These are phyloP conservation scores for Cosmia trapezina DNA, from an alignment of 2,888 invertebrate genomes.

Conservation along the genomic window DNA sequence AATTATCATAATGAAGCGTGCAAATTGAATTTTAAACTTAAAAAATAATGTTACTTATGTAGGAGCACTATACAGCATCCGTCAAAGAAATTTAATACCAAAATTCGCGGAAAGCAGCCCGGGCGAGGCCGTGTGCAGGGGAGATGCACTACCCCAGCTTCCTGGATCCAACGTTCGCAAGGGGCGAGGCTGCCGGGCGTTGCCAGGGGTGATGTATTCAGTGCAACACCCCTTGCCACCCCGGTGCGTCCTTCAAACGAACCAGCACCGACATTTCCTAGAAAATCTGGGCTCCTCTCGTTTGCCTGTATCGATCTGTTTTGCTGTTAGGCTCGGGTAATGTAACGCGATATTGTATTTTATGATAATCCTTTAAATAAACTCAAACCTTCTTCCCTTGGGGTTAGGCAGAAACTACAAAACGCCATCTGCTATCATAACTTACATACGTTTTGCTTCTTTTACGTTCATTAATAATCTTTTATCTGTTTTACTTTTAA, in stretches of 20 bases:
- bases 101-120: not conserved
- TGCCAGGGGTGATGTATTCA: slow-evolving; percentile 23
- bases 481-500: not conserved
- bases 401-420: not conserved
- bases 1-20: not conserved
- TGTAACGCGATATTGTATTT: not conserved
- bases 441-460: not conserved
- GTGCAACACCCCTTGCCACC: slow-evolving; percentile 36
- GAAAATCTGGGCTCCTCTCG: slow-evolving; percentile 23
- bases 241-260: slow-evolving; percentile 30
- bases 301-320: slow-evolving; percentile 38
- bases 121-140: slow-evolving; percentile 10
- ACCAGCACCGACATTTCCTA: slow-evolving; percentile 19
- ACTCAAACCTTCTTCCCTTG: not conserved
- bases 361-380: not conserved
- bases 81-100: not conserved
- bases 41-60: not conserved
- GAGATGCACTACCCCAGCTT: slow-evolving; percentile 36
- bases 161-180: not conserved
- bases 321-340: not conserved
- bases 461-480: not conserved
- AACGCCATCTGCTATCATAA: not conserved
- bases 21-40: not conserved
- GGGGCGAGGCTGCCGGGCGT: slow-evolving; percentile 37
- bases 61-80: not conserved